Percentiles rank a stretch among this genome's conserved stretches.
These are phyloP conservation scores for Eolophus roseicapilla DNA, from an alignment of 2,113 vertebrate species.

Conservation along the genomic window DNA sequence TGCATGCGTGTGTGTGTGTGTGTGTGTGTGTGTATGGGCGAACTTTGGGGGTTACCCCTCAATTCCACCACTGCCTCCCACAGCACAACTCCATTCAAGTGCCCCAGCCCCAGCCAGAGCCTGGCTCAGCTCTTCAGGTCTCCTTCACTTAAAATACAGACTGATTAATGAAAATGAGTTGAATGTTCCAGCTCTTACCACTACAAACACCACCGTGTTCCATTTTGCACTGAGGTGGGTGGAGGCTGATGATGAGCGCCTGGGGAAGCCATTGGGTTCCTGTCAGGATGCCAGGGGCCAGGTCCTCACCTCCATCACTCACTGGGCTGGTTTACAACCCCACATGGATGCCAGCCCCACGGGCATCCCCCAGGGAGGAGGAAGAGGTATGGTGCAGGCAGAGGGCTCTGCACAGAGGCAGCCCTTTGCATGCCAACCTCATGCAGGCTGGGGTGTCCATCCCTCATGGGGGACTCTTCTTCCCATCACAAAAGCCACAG, in stretches of 20 bases:
- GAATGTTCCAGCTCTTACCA: no score
- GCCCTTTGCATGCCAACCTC: background rate
- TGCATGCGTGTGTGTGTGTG: fast-evolving
- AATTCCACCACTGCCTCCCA: background rate
- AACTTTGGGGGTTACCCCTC: background rate
- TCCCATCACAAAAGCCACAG: constrained; percentile 70
- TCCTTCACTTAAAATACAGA: background rate
- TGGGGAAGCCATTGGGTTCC: background rate
- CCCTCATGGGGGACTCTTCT: background rate
- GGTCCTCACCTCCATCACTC: background rate
- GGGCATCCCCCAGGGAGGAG: background rate
- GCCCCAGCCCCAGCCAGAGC: background rate
- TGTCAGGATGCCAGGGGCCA: background rate
- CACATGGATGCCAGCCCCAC: background rate
- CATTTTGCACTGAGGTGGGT: background rate
- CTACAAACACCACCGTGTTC: background rate
- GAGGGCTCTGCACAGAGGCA: background rate
- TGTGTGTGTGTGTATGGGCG: fast-evolving
- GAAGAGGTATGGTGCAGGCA: fast-evolving
- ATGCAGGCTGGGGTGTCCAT: fast-evolving
- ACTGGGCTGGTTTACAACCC: fast-evolving
- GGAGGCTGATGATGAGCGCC: background rate
- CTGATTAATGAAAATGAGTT: background rate
- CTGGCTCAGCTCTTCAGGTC: fast-evolving
- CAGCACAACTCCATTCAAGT: fast-evolving